These are phyloP conservation scores for Borostomias antarcticus DNA, from an alignment of 2,797 vertebrate species.

Conservation along the genomic window DNA sequence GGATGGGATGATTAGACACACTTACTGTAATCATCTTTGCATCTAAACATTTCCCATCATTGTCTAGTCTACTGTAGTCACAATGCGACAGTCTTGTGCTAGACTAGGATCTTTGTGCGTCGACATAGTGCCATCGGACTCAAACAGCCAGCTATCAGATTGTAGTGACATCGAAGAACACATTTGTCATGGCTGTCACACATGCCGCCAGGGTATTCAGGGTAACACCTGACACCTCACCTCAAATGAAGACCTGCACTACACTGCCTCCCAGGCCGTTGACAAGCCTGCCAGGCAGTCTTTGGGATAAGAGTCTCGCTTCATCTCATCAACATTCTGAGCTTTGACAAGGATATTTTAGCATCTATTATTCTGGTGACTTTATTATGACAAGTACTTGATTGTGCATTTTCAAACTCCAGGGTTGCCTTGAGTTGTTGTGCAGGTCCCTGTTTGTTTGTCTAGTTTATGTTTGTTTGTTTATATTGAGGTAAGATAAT, in stretches of 20 bases:
- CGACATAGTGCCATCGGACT: constrained; percentile 59
- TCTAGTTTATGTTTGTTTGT: constrained; percentile 42
- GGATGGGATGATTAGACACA: constrained; percentile 66
- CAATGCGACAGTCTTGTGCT: constrained; percentile 37
- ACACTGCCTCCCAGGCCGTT: background rate
- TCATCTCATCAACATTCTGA: background rate
- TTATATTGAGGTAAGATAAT: constrained; percentile 62
- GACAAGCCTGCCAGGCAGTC: background rate
- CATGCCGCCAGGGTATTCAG: constrained; percentile 29
- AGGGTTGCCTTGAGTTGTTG: constrained; percentile 18
- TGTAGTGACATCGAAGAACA: constrained; percentile 56
- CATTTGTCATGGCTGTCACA: constrained; percentile 54
- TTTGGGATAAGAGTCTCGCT: background rate
- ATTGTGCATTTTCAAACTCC: background rate
- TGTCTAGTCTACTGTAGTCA: background rate
- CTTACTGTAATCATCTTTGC: constrained; percentile 19
- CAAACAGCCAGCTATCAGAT: constrained; percentile 52
- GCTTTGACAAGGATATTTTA: background rate
- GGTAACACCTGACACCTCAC: constrained; percentile 25
- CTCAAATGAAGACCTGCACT: constrained; percentile 41
- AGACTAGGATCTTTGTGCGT: constrained; percentile 49
- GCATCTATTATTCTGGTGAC: background rate
- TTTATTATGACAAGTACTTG: background rate
- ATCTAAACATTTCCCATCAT: constrained; percentile 43
- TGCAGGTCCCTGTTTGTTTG: background rate